A percentile compares a stretch with the other conserved stretches of the same genome.
phyloP scores from a whole-genome alignment of 2,797 vertebrate genomes.

The Yasuhikotakia modesta region DNA sequence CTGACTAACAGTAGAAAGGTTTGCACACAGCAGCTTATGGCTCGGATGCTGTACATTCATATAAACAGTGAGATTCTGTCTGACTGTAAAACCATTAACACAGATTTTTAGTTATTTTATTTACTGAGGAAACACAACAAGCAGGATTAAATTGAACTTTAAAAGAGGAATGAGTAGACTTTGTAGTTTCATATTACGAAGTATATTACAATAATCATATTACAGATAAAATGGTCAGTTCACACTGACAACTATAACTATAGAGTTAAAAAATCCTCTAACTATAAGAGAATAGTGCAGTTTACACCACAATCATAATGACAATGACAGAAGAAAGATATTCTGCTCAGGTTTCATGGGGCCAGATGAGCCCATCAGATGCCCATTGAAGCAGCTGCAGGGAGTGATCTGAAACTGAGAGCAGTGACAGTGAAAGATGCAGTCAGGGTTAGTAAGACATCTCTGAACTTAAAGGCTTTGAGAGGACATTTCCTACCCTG shows the following conservation, averaged over 20 bases:
- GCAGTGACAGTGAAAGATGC: background rate
- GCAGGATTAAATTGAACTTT: no score
- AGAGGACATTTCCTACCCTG: slow-evolving; percentile 25
- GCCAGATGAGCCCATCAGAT: background rate
- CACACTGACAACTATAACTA: no score
- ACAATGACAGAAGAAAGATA: no score
- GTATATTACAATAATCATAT: no score
- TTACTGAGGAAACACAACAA: no score
- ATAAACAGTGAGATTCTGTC: background rate
- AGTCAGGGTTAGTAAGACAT: slow-evolving; percentile 35
- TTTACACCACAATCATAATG: no score
- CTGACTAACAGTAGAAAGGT: slow-evolving; percentile 6
- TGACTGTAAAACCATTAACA: background rate
- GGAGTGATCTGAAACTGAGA: background rate
- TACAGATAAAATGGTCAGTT: no score
- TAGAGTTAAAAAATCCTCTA: no score
- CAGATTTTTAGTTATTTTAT: background rate
- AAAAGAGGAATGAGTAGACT: no score
- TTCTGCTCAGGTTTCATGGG: background rate
- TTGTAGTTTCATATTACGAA: no score
- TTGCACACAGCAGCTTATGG: background rate
- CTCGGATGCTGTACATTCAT: background rate
- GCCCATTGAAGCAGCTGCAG: background rate
- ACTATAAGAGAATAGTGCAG: no score
- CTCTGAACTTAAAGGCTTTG: slow-evolving; percentile 21